Evolutionary conservation across 2,797 vertebrate species (phyloP).

Genomic region (Eremophila alpestris): DNA sequence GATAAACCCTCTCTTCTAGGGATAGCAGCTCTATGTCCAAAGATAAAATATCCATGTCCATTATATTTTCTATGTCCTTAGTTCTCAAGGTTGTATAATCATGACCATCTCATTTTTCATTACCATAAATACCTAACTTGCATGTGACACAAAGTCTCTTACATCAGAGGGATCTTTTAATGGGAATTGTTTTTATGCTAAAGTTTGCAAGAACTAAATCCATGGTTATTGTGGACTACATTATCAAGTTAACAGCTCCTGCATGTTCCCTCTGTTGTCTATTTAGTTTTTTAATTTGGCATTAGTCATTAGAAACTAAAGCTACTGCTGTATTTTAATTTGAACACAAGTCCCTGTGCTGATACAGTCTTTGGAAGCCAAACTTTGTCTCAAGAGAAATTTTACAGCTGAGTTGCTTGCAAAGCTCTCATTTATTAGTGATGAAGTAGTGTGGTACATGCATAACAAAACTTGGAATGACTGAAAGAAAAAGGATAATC

Average conservation of each 20-base stretch:
- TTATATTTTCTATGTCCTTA: not conserved
- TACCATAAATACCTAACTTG: not conserved
- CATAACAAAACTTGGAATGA: not conserved
- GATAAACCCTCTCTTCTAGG: not conserved
- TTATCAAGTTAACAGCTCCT: not conserved
- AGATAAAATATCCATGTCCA: not conserved
- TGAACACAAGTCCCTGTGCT: not conserved
- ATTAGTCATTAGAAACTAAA: not conserved
- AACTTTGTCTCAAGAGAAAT: slow-evolving; percentile 6
- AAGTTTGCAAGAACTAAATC: not conserved
- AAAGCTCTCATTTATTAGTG: not conserved
- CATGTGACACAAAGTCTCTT: not conserved
- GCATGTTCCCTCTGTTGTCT: not conserved
- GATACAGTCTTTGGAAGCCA: not conserved
- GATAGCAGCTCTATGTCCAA: not conserved
- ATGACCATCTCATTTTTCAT: not conserved
- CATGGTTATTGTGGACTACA: not conserved
- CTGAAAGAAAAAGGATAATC: not conserved
- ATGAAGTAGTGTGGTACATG: not conserved
- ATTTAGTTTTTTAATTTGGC: not conserved
- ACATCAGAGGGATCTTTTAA: not conserved
- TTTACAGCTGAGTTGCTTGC: not conserved
- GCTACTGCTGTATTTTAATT: not conserved
- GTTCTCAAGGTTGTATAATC: not conserved
- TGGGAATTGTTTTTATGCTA: not conserved